Percentiles rank a stretch among this genome's conserved stretches.
Evolutionary conservation across 2,888 invertebrate genomes (phyloP).

Genomic region (Agonopterix alstromeriana): DNA sequence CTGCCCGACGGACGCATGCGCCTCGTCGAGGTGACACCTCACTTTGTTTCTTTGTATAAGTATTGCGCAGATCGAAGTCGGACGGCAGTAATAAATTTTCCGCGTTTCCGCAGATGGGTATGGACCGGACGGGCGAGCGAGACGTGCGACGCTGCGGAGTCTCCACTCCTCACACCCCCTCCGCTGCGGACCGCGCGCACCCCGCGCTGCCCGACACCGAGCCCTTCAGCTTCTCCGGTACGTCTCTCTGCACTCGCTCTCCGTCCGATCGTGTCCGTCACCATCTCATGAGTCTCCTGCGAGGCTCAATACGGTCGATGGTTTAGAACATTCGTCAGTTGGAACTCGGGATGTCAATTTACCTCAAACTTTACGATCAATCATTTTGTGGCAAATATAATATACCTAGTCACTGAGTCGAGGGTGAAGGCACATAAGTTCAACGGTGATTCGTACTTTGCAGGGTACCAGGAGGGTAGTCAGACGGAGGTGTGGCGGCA

Average conservation of each 20-base stretch:
- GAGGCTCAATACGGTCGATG: too few species aligned
- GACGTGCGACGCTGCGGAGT: conserved; percentile 35
- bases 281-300: too few species aligned
- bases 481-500: conserved; percentile 38
- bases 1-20: conserved; percentile 31
- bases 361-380: too few species aligned
- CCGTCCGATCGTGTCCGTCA: background rate
- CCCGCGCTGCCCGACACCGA: conserved; percentile 47
- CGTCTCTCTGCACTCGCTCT: background rate
- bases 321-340: too few species aligned
- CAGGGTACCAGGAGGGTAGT: conserved; percentile 10
- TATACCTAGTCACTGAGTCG: too few species aligned
- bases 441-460: too few species aligned
- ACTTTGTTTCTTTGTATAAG: background rate
- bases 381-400: too few species aligned
- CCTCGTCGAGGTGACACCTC: conserved; percentile 29
- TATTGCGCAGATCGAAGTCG: too few species aligned
- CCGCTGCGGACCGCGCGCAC: conserved; percentile 27
- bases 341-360: too few species aligned
- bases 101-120: conserved; percentile 26
- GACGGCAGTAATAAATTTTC: too few species aligned
- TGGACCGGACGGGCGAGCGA: conserved; percentile 37
- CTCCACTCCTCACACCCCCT: conserved; percentile 17
- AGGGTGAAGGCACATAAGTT: too few species aligned
- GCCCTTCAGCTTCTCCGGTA: conserved; percentile 45